Base-by-base conservation (phyloP, 1,140 invertebrate genomes). In the Xylocopa sonorina region DNA sequence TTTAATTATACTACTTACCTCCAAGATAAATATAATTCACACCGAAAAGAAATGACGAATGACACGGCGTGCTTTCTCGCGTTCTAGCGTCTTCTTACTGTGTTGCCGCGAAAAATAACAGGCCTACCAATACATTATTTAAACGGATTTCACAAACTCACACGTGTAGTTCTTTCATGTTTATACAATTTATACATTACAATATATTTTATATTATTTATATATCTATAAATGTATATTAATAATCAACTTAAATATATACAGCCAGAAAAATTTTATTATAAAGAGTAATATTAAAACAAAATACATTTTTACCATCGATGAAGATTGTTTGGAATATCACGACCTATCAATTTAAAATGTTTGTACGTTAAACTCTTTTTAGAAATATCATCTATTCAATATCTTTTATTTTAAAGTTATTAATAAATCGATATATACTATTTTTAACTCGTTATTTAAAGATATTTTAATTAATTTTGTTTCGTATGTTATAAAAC, bases 21-120 rank as follows among this genome's bases (percentile, higher is more conserved):
- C 12, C 1, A 55, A 4, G 9, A 79, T 9, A 67, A 1, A 7
- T 63, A 24, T 1, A 41, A 46, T 16, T 16, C 46, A 24, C 16
- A 21, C 21, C 21, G 58, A 16, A 14, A 50, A 5, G 6, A 24
- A 68, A 38, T 18, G 2, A 71, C 1, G 27, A 60, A 34, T 12
- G 41, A 71, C 34, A 41, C 57, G 69, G 69, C 53, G 48, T 38
- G 53, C 16, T 80, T 78, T 53, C 60, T 66, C 41, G 66, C 71
- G 72, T 76, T 74, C 71, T 46, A 43, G 50, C 64, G 83, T 78
- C 58, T 78, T 48, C 41, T 67, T 78, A 58, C 16, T 60, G 68
- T 51, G 73, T 88, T 88, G 81, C 85, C 87, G 87, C 87, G 85
- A 83, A 88, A 88, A 88, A 75, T 69, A 38, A 3, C 67, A 84